Percentiles rank a stretch among this genome's conserved stretches.
These are phyloP conservation scores for Eremobia ochroleuca DNA, from an alignment of 2,888 invertebrate genomes.

Conservation along the genomic window DNA sequence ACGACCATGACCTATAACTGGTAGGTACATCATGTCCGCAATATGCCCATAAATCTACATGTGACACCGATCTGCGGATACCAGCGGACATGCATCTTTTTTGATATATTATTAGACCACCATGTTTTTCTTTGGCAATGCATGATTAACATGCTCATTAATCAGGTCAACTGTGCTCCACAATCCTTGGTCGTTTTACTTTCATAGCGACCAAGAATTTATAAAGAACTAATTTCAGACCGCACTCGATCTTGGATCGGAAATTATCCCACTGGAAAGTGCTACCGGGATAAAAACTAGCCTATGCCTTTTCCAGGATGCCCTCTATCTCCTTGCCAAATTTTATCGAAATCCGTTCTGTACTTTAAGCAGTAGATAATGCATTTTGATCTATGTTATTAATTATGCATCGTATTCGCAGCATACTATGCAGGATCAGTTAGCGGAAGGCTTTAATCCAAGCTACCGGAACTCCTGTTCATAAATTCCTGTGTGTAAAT, in stretches of 20 bases:
- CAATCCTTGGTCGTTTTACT: not conserved
- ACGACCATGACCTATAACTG: conserved; percentile 28
- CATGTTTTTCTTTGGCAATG: not conserved
- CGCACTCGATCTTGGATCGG: too few species aligned
- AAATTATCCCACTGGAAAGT: too few species aligned
- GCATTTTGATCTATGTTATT: not conserved
- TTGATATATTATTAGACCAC: not conserved
- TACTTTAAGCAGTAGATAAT: too few species aligned
- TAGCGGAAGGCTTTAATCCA: not conserved
- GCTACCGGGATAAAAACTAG: too few species aligned
- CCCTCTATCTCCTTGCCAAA: too few species aligned
- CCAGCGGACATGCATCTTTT: conserved; percentile 3
- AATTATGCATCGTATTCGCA: not conserved
- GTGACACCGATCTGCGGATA: conserved; percentile 7
- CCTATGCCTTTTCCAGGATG: too few species aligned
- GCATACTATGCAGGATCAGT: not conserved
- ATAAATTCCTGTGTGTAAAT: conserved; percentile 52
- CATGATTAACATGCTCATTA: not conserved
- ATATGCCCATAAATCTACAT: conserved; percentile 38
- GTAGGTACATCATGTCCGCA: conserved; percentile 36
- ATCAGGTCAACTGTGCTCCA: not conserved
- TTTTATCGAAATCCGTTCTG: too few species aligned
- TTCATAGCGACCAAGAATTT: not conserved
- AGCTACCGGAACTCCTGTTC: not conserved
- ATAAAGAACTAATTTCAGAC: not conserved